Percentiles rank a stretch among this genome's conserved stretches.
phyloP scores from a whole-genome alignment of 2,888 invertebrate species.

The Polydrusus tereticollis region DNA sequence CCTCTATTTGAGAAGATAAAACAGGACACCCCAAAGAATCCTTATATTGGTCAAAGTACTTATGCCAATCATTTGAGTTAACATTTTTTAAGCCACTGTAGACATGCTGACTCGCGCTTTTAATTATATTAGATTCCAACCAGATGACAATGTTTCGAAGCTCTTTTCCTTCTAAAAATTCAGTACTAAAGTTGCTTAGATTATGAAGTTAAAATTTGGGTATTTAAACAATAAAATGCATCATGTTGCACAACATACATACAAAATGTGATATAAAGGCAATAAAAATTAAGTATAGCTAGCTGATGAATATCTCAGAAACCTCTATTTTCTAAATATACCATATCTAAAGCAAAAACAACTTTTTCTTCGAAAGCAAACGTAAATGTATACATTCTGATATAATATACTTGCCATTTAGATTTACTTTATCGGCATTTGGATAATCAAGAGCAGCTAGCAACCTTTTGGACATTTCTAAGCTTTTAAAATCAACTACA shows the following conservation, averaged over 20 bases:
- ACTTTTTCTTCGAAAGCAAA: neutral
- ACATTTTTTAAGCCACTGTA: conserved; percentile 80
- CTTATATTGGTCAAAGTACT: conserved; percentile 80
- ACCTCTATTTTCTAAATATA: neutral
- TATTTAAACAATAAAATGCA: neutral
- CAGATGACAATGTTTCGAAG: conserved; percentile 87
- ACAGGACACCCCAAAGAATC: conserved; percentile 81
- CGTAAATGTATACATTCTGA: neutral
- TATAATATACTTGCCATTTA: conserved; percentile 72
- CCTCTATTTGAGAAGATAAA: conserved; percentile 73
- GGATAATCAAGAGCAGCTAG: conserved; percentile 84
- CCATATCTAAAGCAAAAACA: neutral
- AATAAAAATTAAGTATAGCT: neutral
- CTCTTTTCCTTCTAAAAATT: conserved; percentile 79
- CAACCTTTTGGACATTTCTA: conserved; percentile 82
- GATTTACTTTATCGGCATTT: conserved; percentile 78
- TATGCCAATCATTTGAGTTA: conserved; percentile 77
- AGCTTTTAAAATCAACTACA: neutral
- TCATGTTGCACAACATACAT: too few species aligned
- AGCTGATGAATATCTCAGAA: neutral
- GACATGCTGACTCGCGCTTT: conserved; percentile 88
- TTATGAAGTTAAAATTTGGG: neutral
- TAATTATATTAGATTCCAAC: conserved; percentile 95
- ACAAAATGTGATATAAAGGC: neutral
- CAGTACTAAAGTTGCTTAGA: neutral